A percentile compares a stretch with the other conserved stretches of the same genome.
phyloP scores from a whole-genome alignment of 2,797 vertebrate genomes.

The Podargus strigoides region DNA sequence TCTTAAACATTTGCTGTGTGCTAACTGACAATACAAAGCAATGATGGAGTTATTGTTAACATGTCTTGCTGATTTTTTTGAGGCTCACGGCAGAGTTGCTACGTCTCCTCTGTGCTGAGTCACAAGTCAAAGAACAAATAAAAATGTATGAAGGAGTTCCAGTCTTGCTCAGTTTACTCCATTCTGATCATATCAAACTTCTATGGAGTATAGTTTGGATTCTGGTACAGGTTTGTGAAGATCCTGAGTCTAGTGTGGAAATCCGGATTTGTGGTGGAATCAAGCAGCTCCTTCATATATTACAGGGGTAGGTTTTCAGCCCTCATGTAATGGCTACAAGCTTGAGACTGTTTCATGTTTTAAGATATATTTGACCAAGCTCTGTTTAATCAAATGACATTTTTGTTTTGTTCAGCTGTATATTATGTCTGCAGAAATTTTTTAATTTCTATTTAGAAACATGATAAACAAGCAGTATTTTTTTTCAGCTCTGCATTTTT shows the following conservation, averaged over 20 bases:
- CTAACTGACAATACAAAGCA: neutral
- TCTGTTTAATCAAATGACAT: neutral
- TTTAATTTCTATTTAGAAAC: neutral
- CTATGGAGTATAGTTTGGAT: constrained; percentile 89
- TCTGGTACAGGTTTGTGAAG: constrained; percentile 90
- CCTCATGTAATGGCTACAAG: too few species aligned
- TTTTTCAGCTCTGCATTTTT: neutral
- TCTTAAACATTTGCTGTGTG: neutral
- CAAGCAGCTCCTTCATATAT: constrained; percentile 86
- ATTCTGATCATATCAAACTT: constrained; percentile 84
- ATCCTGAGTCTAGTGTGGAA: constrained; percentile 82
- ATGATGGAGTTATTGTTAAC: neutral
- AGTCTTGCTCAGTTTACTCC: constrained; percentile 86
- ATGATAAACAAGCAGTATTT: neutral
- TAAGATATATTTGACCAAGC: neutral
- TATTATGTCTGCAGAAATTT: neutral
- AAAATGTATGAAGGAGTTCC: constrained; percentile 85
- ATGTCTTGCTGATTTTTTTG: neutral
- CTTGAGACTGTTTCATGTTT: neutral
- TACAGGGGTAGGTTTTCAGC: constrained; percentile 74
- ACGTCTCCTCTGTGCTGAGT: constrained; percentile 81
- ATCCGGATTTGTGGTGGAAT: constrained; percentile 88
- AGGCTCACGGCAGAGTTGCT: constrained; percentile 87
- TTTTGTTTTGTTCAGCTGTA: neutral
- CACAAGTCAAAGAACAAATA: constrained; percentile 81